phyloP scores from a whole-genome alignment of 2,888 invertebrate genomes.

The Lasioglossum villosulum region DNA sequence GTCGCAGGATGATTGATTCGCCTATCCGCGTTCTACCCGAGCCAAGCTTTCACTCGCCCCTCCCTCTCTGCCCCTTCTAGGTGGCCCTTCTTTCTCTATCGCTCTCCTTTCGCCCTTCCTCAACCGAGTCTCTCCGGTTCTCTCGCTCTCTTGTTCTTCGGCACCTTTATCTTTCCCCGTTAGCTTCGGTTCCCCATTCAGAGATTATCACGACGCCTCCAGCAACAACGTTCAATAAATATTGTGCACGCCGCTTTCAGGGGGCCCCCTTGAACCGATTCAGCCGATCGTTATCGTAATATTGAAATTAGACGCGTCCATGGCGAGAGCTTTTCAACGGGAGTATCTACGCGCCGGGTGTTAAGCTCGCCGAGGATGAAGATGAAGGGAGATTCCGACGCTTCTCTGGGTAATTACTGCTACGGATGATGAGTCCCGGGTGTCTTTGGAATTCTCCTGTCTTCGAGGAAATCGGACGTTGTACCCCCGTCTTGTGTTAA shows the following conservation, averaged over 20 bases:
- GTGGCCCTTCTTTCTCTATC: constrained; percentile 44
- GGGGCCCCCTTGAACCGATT: constrained; percentile 57
- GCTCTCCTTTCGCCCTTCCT: constrained; percentile 36
- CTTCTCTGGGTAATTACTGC: constrained; percentile 10
- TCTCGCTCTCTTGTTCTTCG: constrained; percentile 55
- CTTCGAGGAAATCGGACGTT: too few relatives aligned
- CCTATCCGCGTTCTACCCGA: constrained; percentile 73
- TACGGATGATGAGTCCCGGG: neutral
- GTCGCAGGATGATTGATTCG: constrained; percentile 83
- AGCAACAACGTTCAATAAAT: constrained; percentile 77
- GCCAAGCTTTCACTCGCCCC: constrained; percentile 75
- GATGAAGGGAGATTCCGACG: constrained; percentile 16
- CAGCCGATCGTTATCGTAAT: constrained; percentile 58
- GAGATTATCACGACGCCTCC: constrained; percentile 68
- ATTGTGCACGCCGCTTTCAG: constrained; percentile 72
- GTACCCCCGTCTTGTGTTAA: too few relatives aligned
- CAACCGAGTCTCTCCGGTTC: constrained; percentile 24
- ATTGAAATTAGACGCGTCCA: constrained; percentile 60
- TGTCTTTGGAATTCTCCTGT: neutral
- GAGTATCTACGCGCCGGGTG: constrained; percentile 24
- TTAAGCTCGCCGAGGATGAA: constrained; percentile 1
- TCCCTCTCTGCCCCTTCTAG: constrained; percentile 8
- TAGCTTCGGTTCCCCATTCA: constrained; percentile 75
- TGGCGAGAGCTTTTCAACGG: constrained; percentile 33
- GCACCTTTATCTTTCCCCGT: constrained; percentile 72